These are phyloP conservation scores for Babylonia areolata DNA, from an alignment of 1,140 invertebrate genomes.

Conservation along the genomic window DNA sequence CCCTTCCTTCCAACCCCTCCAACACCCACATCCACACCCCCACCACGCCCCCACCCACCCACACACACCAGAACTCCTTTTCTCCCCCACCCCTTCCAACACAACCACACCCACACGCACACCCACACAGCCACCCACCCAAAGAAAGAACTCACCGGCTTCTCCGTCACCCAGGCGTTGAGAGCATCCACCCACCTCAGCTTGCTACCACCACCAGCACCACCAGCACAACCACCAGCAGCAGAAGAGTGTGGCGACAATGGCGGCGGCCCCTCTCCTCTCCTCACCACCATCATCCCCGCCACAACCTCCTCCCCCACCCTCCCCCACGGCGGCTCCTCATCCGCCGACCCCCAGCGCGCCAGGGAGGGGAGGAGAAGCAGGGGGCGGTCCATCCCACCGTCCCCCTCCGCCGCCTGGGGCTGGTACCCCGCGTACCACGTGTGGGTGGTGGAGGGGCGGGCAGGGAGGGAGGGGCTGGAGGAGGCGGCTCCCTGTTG, in stretches of 20 bases:
- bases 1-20: no score
- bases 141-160: background rate
- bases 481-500: constrained; percentile 11
- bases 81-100: no score
- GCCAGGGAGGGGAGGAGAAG: constrained; percentile 20
- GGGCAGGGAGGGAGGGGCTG: constrained; percentile 16
- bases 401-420: background rate
- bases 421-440: background rate
- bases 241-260: constrained; percentile 22
- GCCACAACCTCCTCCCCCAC: background rate
- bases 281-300: background rate
- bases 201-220: constrained; percentile 5
- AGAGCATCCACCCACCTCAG: constrained; percentile 51
- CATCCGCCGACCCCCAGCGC: background rate
- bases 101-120: no score
- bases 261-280: background rate
- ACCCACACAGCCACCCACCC: no score
- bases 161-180: constrained; percentile 50
- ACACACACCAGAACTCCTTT: no score
- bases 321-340: background rate
- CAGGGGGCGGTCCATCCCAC: background rate
- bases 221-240: no score
- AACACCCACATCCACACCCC: no score
- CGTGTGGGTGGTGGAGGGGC: constrained; percentile 11
- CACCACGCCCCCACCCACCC: no score